These are phyloP conservation scores for Platyura marginata DNA, from an alignment of 1,140 invertebrate species.

Conservation along the genomic window DNA sequence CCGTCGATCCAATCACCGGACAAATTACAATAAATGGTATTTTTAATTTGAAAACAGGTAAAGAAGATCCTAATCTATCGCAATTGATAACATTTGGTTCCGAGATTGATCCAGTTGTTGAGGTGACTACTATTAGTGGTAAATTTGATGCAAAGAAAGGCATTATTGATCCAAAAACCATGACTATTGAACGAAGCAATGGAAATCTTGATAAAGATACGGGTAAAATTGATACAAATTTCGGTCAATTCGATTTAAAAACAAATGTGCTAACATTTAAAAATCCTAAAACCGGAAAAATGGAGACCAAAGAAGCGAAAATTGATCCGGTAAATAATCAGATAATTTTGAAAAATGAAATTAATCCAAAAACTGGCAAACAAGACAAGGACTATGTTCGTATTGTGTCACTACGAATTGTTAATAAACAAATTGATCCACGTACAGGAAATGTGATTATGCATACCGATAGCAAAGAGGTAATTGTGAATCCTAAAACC, in stretches of 20 bases:
- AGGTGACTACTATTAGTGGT: slow-evolving; percentile 32
- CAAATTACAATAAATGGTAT: slow-evolving; percentile 32
- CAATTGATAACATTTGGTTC: slow-evolving; percentile 28
- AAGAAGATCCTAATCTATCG: slow-evolving; percentile 30
- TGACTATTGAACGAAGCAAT: slow-evolving; percentile 28
- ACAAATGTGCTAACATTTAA: slow-evolving; percentile 33
- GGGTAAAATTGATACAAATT: slow-evolving; percentile 38
- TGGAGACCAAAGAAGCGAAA: slow-evolving; percentile 34
- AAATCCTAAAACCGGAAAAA: slow-evolving; percentile 36
- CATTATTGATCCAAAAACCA: slow-evolving; percentile 34
- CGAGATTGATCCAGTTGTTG: slow-evolving; percentile 27
- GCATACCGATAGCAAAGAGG: slow-evolving; percentile 32
- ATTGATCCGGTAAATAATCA: slow-evolving; percentile 33
- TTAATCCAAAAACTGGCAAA: slow-evolving; percentile 38
- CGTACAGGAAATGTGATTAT: slow-evolving; percentile 31
- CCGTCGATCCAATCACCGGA: slow-evolving; percentile 34
- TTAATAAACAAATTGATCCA: slow-evolving; percentile 29
- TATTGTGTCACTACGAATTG: slow-evolving; percentile 31
- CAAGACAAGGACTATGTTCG: slow-evolving; percentile 34
- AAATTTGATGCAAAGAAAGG: slow-evolving; percentile 38
- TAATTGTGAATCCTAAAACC: slow-evolving; percentile 36
- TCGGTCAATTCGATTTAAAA: slow-evolving; percentile 35
- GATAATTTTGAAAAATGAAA: slow-evolving; percentile 30
- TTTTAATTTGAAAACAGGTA: slow-evolving; percentile 27
- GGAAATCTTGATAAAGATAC: slow-evolving; percentile 34